These are phyloP conservation scores for Moxostoma hubbsi DNA, from an alignment of 2,797 vertebrate species.

Conservation along the genomic window DNA sequence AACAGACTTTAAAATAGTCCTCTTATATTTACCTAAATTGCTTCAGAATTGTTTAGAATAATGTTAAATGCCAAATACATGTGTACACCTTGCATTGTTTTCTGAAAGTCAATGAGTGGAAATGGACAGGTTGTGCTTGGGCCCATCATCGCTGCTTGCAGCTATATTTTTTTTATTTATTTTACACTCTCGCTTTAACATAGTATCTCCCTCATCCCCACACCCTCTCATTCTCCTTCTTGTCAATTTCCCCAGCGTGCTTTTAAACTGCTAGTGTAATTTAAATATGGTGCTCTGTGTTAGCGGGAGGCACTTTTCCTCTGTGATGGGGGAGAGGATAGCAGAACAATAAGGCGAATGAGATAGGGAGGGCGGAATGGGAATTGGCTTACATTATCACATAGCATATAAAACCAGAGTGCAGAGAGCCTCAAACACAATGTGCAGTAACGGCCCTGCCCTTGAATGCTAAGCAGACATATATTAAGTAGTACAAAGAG, in stretches of 20 bases:
- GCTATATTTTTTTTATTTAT: constrained; percentile 7
- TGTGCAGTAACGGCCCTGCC: constrained; percentile 44
- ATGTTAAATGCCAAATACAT: too few relatives aligned
- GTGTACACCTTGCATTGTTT: too few relatives aligned
- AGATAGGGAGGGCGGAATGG: constrained; percentile 50
- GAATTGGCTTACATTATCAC: constrained; percentile 64
- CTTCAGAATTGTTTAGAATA: too few relatives aligned
- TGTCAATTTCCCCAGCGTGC: constrained; percentile 70
- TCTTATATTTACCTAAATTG: too few relatives aligned
- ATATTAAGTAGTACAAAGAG: constrained; percentile 42
- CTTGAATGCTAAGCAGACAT: constrained; percentile 46
- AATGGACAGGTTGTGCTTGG: too few relatives aligned
- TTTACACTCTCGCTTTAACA: constrained; percentile 59
- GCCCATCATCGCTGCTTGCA: too few relatives aligned
- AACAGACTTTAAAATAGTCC: too few relatives aligned
- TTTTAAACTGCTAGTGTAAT: constrained; percentile 77
- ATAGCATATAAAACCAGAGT: constrained; percentile 59
- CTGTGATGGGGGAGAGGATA: constrained; percentile 70
- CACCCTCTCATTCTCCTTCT: constrained; percentile 68
- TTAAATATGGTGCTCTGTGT: constrained; percentile 74
- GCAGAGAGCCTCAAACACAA: constrained; percentile 54
- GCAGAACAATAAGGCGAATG: constrained; percentile 63
- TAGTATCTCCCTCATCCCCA: constrained; percentile 65
- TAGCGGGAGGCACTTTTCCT: constrained; percentile 59
- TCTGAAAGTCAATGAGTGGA: too few relatives aligned